phyloP scores from a whole-genome alignment of 1,140 invertebrate genomes.

The Lordiphosa mommai region DNA sequence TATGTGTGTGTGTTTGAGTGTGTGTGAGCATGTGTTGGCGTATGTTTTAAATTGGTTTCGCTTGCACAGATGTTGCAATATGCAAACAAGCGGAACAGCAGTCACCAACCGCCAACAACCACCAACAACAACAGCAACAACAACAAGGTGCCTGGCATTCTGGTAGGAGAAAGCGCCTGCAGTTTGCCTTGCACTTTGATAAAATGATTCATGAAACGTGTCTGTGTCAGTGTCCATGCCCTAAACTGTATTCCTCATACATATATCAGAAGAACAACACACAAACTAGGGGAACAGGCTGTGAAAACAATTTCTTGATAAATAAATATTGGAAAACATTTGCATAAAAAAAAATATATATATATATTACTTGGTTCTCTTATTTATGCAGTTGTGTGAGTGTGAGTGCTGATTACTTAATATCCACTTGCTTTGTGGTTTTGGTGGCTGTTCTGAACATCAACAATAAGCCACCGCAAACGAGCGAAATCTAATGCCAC shows the following conservation, averaged over 20 bases:
- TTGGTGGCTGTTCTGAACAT: too few relatives aligned
- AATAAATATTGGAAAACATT: slow-evolving; percentile 19
- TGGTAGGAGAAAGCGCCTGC: not conserved
- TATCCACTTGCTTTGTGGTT: too few relatives aligned
- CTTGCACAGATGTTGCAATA: slow-evolving; percentile 73
- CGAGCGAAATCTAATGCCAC: too few relatives aligned
- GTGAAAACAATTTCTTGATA: slow-evolving; percentile 32
- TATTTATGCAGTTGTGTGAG: not conserved
- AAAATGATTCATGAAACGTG: slow-evolving; percentile 10
- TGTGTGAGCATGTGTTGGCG: slow-evolving; percentile 49
- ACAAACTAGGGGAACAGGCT: not conserved
- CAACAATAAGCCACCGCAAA: too few relatives aligned
- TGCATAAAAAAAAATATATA: slow-evolving; percentile 9
- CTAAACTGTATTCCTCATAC: not conserved
- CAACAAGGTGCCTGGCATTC: slow-evolving; percentile 34
- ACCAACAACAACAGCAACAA: slow-evolving; percentile 13
- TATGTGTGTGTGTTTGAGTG: slow-evolving; percentile 13
- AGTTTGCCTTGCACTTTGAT: slow-evolving; percentile 4
- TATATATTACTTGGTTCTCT: not conserved
- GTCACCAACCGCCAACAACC: slow-evolving; percentile 23
- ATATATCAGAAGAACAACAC: slow-evolving; percentile 9
- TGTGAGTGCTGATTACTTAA: too few relatives aligned
- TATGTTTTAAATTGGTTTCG: slow-evolving; percentile 64
- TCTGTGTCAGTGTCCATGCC: not conserved
- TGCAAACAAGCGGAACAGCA: slow-evolving; percentile 66